Evolutionary conservation across 2,888 invertebrate species (phyloP).

Genomic region (Dynastes grantii): DNA sequence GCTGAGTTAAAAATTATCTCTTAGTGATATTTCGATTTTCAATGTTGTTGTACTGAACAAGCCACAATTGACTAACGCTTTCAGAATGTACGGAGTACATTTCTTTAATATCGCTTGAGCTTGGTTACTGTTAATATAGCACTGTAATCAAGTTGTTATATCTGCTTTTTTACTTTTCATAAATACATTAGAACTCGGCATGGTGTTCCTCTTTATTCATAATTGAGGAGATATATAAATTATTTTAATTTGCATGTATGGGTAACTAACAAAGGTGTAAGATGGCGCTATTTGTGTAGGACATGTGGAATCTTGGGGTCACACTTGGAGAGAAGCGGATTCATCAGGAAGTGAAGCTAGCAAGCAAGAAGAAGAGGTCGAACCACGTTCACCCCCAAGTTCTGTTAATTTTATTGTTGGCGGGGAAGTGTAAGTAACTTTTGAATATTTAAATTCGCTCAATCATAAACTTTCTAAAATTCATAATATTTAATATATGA

Average conservation of each 20-base stretch:
- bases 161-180: background rate
- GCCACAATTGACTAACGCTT: conserved; percentile 47
- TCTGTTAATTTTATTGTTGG: conserved; percentile 71
- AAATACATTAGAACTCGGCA: conserved; percentile 8
- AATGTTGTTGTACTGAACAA: conserved; percentile 42
- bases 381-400: conserved; percentile 55
- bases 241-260: conserved; percentile 53
- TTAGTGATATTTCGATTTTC: conserved; percentile 12
- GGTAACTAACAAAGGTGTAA: conserved; percentile 63
- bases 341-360: conserved; percentile 75
- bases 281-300: conserved; percentile 63
- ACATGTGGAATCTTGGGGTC: conserved; percentile 62
- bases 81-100: background rate
- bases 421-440: conserved; percentile 69
- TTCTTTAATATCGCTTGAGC: conserved; percentile 29
- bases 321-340: conserved; percentile 72
- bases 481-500: too few relatives aligned
- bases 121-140: conserved; percentile 22
- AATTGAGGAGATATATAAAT: background rate
- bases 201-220: conserved; percentile 1
- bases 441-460: conserved; percentile 5
- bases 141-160: background rate
- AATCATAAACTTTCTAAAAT: too few relatives aligned
- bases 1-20: background rate
- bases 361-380: conserved; percentile 69